Base-by-base conservation (phyloP, 2,888 invertebrate species). In the Oscheius myriophilus region DNA sequence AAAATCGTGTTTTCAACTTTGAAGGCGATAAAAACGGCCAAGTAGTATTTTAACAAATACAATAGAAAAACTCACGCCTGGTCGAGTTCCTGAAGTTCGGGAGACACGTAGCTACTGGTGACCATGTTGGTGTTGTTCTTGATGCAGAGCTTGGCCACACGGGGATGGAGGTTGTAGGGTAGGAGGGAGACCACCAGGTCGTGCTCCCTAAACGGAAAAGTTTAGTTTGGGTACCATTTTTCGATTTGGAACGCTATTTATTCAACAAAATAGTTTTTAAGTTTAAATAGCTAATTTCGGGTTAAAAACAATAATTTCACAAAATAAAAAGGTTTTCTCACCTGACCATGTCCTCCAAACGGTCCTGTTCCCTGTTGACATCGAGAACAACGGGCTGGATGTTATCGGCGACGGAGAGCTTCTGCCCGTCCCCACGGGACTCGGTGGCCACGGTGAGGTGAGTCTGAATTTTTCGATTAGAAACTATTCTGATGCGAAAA, bases 101-200 rank as follows among this genome's bases (percentile, higher is more conserved):
- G 92, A 14, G 92, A 92, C 67, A 94, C 91, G 85, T 98, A 98
- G 71, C 95, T 96, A 0, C 96, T 96, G 0, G 98, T 98, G 21
- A 98, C 95, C 91, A 98, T 91, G 87, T 98, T 94, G 0, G 92
- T 92, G 72, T 91, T 91, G 71, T 92, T 90, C n/a, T 91, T 90
- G 62, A 98, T 92, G 87, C 97, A 98, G 21, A 92, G 91, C 82
- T 91, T 91, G 0, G 96, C 97, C 2, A 91, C 91, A 6, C 91
- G 89, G 0, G 93, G 92, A 87, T 98, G 98, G 42, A 96, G 90
- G 18, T 91, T 90, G 86, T 95, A 96, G 0, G 98, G 98, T 55
- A 99, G 89, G 52, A 98, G 90, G 0, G 97, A 89, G 57, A 90
- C 87, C 16, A 89, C 89, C 23, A 90, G 75, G 75, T 90, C 89